Percentiles rank a stretch among this genome's conserved stretches.
phyloP scores from a whole-genome alignment of 2,888 invertebrate species.

The Limnephilus lunatus region DNA sequence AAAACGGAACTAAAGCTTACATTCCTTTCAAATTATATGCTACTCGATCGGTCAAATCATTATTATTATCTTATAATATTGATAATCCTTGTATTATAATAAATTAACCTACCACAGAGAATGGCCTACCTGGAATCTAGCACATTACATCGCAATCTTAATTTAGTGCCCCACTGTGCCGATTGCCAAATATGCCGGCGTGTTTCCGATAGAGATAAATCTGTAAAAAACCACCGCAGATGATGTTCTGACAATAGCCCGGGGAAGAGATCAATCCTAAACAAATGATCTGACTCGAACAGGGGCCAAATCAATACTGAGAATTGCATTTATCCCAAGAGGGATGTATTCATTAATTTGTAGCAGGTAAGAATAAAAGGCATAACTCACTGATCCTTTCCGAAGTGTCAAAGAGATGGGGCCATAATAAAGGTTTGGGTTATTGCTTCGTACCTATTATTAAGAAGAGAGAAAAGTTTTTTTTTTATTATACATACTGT shows the following conservation, averaged over 20 bases:
- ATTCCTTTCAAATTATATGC: background rate
- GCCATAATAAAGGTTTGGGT: background rate
- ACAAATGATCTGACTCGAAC: slow-evolving; percentile 39
- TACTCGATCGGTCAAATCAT: background rate
- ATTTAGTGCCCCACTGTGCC: background rate
- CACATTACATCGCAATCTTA: background rate
- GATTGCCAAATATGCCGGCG: slow-evolving; percentile 3
- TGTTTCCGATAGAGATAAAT: slow-evolving; percentile 21
- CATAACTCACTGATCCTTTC: background rate
- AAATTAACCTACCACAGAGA: background rate
- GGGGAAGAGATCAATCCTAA: slow-evolving; percentile 30
- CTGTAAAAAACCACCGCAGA: slow-evolving; percentile 18
- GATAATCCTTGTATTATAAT: background rate
- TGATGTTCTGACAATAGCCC: background rate
- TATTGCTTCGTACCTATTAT: background rate
- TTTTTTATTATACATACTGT: too few species aligned
- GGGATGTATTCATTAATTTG: slow-evolving; percentile 54
- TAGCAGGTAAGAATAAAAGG: slow-evolving; percentile 38
- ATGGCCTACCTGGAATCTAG: background rate
- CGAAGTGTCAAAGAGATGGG: background rate
- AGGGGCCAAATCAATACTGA: slow-evolving; percentile 48
- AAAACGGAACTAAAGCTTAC: background rate
- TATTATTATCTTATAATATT: background rate
- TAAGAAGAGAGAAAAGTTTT: too few species aligned
- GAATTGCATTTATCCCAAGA: slow-evolving; percentile 47